Conservation (phyloP, 2,113 vertebrate genomes). For the Xerus inauris region DNA sequence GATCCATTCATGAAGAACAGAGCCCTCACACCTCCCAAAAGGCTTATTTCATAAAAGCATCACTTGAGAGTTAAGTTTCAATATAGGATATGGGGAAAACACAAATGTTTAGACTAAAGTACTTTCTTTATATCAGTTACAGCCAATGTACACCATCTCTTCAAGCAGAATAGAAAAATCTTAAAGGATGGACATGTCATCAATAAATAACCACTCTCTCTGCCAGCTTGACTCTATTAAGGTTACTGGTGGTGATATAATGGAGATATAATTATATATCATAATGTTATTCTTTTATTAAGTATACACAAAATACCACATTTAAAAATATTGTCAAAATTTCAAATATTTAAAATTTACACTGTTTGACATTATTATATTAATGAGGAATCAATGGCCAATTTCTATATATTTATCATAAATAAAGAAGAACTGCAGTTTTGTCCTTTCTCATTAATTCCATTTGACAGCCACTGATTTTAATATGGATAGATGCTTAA, state of each 20-base stretch:
- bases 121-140: background rate
- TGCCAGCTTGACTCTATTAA: conserved; percentile 42
- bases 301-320: conserved; percentile 82
- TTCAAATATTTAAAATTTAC: conserved; percentile 77
- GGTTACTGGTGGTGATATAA: background rate
- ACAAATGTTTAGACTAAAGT: background rate
- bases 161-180: conserved; percentile 78
- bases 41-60: background rate
- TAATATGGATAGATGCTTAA: background rate
- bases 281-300: conserved; percentile 81
- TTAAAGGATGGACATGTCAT: conserved; percentile 79
- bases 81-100: background rate
- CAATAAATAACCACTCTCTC: conserved; percentile 54
- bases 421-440: conserved; percentile 59
- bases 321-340: conserved; percentile 79
- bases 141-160: background rate
- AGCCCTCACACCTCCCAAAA: background rate
- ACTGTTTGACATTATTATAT: conserved; percentile 77
- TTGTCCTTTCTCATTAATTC: background rate
- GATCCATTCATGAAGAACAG: fast-evolving
- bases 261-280: conserved; percentile 59
- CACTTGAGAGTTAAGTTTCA: background rate
- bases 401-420: conserved; percentile 80
- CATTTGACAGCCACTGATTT: background rate
- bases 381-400: conserved; percentile 81